Percentiles rank a stretch among this genome's conserved stretches.
Evolutionary conservation across 2,113 vertebrate genomes (phyloP).

Genomic region (Pterocles orientalis): DNA sequence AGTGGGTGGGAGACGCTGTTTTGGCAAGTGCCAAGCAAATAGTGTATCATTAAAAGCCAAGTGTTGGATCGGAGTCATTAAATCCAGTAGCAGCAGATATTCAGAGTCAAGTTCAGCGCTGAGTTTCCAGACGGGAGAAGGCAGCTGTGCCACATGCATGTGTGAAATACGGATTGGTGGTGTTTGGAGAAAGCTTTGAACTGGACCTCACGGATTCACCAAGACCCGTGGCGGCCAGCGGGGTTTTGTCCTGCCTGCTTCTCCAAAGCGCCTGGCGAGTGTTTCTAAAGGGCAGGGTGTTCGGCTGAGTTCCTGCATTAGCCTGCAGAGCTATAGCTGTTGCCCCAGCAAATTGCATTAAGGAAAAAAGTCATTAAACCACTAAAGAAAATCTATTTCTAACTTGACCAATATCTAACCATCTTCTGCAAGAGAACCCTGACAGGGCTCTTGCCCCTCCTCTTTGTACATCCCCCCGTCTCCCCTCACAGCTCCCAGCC

Average conservation of each 20-base stretch:
- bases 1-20: background rate
- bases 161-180: background rate
- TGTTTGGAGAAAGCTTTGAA: background rate
- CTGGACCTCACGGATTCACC: background rate
- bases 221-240: accelerated
- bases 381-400: background rate
- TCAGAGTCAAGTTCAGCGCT: accelerated
- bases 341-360: background rate
- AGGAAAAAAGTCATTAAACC: background rate
- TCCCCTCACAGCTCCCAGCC: accelerated
- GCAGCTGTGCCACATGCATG: background rate
- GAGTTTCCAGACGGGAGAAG: background rate
- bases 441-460: background rate
- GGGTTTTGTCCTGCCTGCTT: background rate
- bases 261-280: background rate
- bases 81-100: background rate
- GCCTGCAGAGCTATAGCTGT: background rate
- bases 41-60: background rate
- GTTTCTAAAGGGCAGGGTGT: background rate
- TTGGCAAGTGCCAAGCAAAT: background rate
- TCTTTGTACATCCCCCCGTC: background rate
- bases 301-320: background rate
- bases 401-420: background rate
- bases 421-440: background rate
- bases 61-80: background rate